Percentiles rank a stretch among this genome's conserved stretches.
phyloP scores from a whole-genome alignment of 1,140 invertebrate species.

The Lysiphlebus fabarum region DNA sequence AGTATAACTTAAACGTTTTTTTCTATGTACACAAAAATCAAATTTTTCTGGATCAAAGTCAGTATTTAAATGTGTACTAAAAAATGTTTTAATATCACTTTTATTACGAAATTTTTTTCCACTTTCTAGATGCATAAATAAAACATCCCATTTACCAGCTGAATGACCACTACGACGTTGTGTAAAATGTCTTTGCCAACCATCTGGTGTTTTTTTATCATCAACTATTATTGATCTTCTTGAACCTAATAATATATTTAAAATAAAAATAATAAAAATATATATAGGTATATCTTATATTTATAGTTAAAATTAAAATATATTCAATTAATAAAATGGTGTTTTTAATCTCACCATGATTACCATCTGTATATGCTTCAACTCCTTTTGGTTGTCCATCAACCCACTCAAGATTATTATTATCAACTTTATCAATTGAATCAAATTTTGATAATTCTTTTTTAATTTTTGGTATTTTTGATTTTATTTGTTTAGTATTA shows the following conservation, averaged over 20 bases:
- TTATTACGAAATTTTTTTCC: slow-evolving; percentile 54
- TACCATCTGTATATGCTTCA: slow-evolving; percentile 48
- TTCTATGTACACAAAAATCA: slow-evolving; percentile 53
- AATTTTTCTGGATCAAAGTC: slow-evolving; percentile 52
- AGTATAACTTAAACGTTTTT: slow-evolving; percentile 37
- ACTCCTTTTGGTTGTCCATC: slow-evolving; percentile 48
- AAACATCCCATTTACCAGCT: slow-evolving; percentile 77
- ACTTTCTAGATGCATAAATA: slow-evolving; percentile 64
- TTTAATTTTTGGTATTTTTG: slow-evolving; percentile 37
- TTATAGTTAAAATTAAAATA: no score
- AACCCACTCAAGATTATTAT: slow-evolving; percentile 46
- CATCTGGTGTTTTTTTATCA: slow-evolving; percentile 67
- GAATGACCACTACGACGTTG: slow-evolving; percentile 65
- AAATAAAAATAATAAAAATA: no score
- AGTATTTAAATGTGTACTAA: slow-evolving; percentile 44
- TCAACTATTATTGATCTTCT: slow-evolving; percentile 66
- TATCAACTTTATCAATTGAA: slow-evolving; percentile 34
- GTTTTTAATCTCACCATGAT: slow-evolving; percentile 25
- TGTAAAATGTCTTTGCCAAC: slow-evolving; percentile 75
- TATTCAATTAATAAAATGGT: no score
- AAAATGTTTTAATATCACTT: slow-evolving; percentile 51
- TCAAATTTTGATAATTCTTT: slow-evolving; percentile 34
- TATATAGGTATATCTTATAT: no score
- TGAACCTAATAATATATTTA: slow-evolving; percentile 20
- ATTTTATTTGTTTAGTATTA: slow-evolving; percentile 28